Evolutionary conservation across 1,140 invertebrate genomes (phyloP).

Genomic region (Coenobita brevimanus): DNA sequence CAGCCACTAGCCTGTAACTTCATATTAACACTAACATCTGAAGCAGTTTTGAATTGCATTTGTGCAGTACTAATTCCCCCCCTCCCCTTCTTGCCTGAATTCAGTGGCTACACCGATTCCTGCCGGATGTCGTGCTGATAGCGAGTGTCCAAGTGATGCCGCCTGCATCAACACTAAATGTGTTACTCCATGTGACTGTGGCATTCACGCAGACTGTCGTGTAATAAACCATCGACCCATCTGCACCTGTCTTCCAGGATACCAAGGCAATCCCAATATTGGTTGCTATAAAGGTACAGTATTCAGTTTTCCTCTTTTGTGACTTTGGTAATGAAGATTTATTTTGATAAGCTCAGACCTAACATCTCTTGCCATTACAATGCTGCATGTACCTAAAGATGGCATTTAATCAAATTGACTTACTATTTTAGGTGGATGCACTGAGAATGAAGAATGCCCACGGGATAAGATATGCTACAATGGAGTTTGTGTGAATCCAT

Average conservation of each 20-base stretch:
- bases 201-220: slow-evolving; percentile 80
- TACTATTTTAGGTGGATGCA: slow-evolving; percentile 81
- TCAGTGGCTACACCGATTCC: slow-evolving; percentile 78
- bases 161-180: slow-evolving; percentile 83
- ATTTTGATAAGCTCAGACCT: no score
- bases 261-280: slow-evolving; percentile 72
- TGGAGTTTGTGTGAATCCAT: slow-evolving; percentile 88
- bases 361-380: no score
- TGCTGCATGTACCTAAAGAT: no score
- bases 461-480: slow-evolving; percentile 85
- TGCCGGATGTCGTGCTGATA: slow-evolving; percentile 81
- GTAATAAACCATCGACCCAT: slow-evolving; percentile 74
- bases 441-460: slow-evolving; percentile 85
- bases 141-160: slow-evolving; percentile 82
- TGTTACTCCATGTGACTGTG: slow-evolving; percentile 85
- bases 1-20: slow-evolving; percentile 78
- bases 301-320: no score
- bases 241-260: slow-evolving; percentile 72
- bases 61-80: slow-evolving; percentile 18
- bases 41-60: slow-evolving; percentile 74
- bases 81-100: neutral
- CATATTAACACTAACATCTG: slow-evolving; percentile 81
- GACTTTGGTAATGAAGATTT: no score
- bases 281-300: slow-evolving; percentile 70
- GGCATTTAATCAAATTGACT: no score